Base-by-base conservation (phyloP, 2,888 invertebrate genomes). In the Spisula subtruncata region DNA sequence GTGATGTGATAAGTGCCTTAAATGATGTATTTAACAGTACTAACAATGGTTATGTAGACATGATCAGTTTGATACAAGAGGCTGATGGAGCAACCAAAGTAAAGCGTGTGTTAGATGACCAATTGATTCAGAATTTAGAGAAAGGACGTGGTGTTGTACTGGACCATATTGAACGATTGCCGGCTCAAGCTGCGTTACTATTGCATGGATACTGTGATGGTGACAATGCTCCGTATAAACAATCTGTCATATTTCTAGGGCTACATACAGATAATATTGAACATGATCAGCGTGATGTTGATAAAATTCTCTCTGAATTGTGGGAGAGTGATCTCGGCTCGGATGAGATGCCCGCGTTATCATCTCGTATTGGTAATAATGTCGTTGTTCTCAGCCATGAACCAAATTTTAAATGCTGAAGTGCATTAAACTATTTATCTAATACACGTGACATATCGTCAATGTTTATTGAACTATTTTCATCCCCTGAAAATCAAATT, bases 151-250 rank as follows among this genome's bases (percentile, higher is more conserved):
- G 91, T 5, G 94, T 94, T 4, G 91, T 96, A 0, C 81, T 96
- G 20, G 94, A 94, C 51, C 94, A 95, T 89, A 83, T 96, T 56
- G 95, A 96, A 54, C 84, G 75, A 10, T 83, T 96, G 14, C 91
- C 93, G 0, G 95, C 94, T 0, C 84, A 93, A 32, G 94, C 95
- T 20, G 94, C 95, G 0, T 93, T 96, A 75, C 89, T 96, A 32
- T 92, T 96, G 0, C 96, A 96, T 91, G 95, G 94, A 4, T 96
- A 94, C 90, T 96, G 96, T 89, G 96, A 96, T 89, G 95, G 95
- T 32, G 96, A 95, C 86, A 95, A 96, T 89, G 96, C 96, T 25
- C 96, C 96, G 1, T 95, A 93, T 87, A 96, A 96, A 89, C 91
- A 95, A 41, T 95, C 94, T 4, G 90, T 94, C 56, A 93, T 96